Base-by-base conservation (phyloP, 2,888 invertebrate species). In the Sylvicola fuscatus region DNA sequence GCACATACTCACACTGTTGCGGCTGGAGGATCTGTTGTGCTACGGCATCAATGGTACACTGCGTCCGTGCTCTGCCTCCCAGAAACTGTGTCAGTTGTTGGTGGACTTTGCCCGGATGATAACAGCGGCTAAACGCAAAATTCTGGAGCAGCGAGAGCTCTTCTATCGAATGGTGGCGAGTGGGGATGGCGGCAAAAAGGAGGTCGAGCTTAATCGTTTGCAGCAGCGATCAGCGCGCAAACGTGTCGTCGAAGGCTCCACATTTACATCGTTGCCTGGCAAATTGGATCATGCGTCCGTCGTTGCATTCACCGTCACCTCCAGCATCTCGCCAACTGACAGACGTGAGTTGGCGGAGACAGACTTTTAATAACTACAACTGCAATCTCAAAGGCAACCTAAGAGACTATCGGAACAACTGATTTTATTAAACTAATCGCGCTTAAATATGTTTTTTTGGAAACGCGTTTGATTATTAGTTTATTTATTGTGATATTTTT, bases 221-320 rank as follows among this genome's bases (percentile, higher is more conserved):
- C 74, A 77, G 45, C 74, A 78, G 49, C 64, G 75, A 43, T 58
- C 63, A n/a, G 62, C 77, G 33, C 60, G 81, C 39, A 70, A 72
- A 46, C 65, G 68, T 44, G 70, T 81, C 36, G 66, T 82, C 42
- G 77, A 81, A 42, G 76, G 76, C 51, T 70, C 80, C 46, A 66
- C 70, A 14, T 70, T 73, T 56, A 52, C 56, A 27, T 60, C 60
- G 32, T 70, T 87, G 45, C 84, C 87, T 1, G 87, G 87, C 2
- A 89, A 89, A 55, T 59, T 89, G 43, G 87, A 89, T 56, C 87
- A 87, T 56, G 87, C 87, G 14, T 78, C 80, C 3, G 74, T 83
- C 14, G 76, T 81, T 34, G 84, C 84, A 2, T 83, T 74, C 50
- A 73, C 74, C 42, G 77, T 83, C 27, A 77, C 77, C 5, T 29